Conservation (phyloP, 2,888 invertebrate genomes). For the Crematogaster levior region DNA sequence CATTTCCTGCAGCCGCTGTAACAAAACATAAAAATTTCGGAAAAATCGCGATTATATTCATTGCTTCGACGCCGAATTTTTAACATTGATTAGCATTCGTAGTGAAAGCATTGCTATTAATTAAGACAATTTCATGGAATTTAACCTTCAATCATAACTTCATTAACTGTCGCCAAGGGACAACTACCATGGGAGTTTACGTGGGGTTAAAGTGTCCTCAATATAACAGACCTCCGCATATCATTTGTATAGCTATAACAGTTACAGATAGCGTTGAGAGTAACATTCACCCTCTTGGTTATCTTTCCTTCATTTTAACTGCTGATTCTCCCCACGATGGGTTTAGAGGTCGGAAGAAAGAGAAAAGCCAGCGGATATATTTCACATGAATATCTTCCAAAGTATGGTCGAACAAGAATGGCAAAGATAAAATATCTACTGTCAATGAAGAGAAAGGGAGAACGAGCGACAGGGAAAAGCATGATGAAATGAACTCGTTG, state of each 20-base stretch:
- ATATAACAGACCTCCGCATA: slow-evolving; percentile 60
- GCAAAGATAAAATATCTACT: slow-evolving; percentile 42
- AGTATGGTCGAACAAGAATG: slow-evolving; percentile 27
- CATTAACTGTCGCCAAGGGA: slow-evolving; percentile 78
- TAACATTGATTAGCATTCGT: slow-evolving; percentile 71
- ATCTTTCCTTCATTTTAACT: slow-evolving; percentile 61
- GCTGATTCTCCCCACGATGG: slow-evolving; percentile 56
- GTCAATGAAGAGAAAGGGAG: slow-evolving; percentile 35
- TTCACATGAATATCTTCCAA: slow-evolving; percentile 50
- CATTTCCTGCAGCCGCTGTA: neutral
- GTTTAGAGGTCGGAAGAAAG: slow-evolving; percentile 47
- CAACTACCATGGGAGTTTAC: slow-evolving; percentile 56
- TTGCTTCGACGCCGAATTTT: slow-evolving; percentile 55
- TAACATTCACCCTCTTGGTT: slow-evolving; percentile 56
- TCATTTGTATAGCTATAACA: slow-evolving; percentile 81
- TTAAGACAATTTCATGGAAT: slow-evolving; percentile 82
- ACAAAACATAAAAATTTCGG: neutral
- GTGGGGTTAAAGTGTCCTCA: slow-evolving; percentile 60
- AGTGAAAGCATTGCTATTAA: slow-evolving; percentile 70
- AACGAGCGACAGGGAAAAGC: slow-evolving; percentile 36
- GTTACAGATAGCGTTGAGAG: slow-evolving; percentile 72
- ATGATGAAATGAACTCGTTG: slow-evolving; percentile 48
- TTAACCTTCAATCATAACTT: slow-evolving; percentile 83
- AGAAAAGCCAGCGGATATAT: slow-evolving; percentile 48
- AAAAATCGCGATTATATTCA: neutral